Base-by-base conservation (phyloP, 2,113 vertebrate species). In the Clarias magur region DNA sequence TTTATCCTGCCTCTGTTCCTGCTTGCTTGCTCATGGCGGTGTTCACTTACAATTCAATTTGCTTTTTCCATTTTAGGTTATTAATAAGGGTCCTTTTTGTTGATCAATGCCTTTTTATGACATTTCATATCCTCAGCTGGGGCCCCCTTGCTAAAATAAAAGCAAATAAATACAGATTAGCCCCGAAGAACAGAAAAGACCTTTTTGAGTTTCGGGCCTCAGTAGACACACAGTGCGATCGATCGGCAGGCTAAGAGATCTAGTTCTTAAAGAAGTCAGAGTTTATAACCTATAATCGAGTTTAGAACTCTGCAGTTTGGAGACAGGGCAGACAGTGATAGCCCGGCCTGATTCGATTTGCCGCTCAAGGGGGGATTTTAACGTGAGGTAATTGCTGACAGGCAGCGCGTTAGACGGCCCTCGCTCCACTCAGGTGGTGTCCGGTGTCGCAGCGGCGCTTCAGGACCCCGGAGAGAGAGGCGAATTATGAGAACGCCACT, bases 311-410 rank as follows among this genome's bases (percentile, higher is more conserved):
- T 85, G 86, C 82, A 91, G 90, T 91, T 89, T 91, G 90, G 90
- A 93, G 89, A 87, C 85, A 87, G 88, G 88, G 87, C 86, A 86
- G 87, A 82, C 84, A 88, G 82, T 88, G 89, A 90, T 91, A 88
- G 91, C 79, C 75, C 79, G 72, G 34, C 65, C 86, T 93, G 91
- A 94, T 94, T 93, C 68, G 83, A 93, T 94, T 94, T 92, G 87
- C 87, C 83, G 88, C 88, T 92, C 91, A 80, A 87, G 80, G 90
- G 88, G 89, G 90, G 89, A 86, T 83, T 89, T 88, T 85, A 88
- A 89, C 92, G 91, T 91, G 92, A 91, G 92, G 86, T 93, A 93
- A 94, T 94, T 93, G 90, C 92, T 92, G 91, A 90, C 88, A 82
- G 90, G 91, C 90, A 91, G 90, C 86, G 88, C 76, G 86, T 91